Percentiles rank a stretch among this genome's conserved stretches.
These are phyloP conservation scores for Meteorus sp. DNA, from an alignment of 1,140 invertebrate species.

Conservation along the genomic window DNA sequence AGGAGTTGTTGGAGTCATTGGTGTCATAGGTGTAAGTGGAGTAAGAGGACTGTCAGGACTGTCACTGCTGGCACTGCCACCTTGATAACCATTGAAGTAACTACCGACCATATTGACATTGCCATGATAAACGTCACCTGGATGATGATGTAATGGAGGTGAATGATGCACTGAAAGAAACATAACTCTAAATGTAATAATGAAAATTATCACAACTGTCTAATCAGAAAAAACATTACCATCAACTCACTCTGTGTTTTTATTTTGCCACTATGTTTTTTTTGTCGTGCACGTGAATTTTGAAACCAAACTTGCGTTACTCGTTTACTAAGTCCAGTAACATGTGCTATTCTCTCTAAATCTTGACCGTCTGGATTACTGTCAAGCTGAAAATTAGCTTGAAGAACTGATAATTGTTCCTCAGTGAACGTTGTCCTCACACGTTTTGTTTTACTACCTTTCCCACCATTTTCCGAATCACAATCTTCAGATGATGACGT, in stretches of 20 bases:
- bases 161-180: conserved; percentile 43
- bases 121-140: conserved; percentile 39
- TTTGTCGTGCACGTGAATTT: conserved; percentile 97
- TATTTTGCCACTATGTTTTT: conserved; percentile 85
- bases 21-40: conserved; percentile 44
- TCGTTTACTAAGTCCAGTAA: conserved; percentile 94
- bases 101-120: conserved; percentile 40
- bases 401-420: conserved; percentile 94
- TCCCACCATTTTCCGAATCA: conserved; percentile 82
- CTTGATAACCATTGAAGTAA: conserved; percentile 45
- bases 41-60: conserved; percentile 47
- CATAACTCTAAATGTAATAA: neutral
- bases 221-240: conserved; percentile 58
- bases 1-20: conserved; percentile 45
- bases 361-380: conserved; percentile 99
- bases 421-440: conserved; percentile 97
- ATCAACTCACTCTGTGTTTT: conserved; percentile 89
- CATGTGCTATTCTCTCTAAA: conserved; percentile 94
- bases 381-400: conserved; percentile 97
- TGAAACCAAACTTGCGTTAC: conserved; percentile 99
- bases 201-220: neutral
- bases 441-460: conserved; percentile 88
- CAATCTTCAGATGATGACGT: conserved; percentile 84
- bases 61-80: conserved; percentile 44
- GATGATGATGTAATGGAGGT: conserved; percentile 44